phyloP scores from a whole-genome alignment of 2,113 vertebrate species.

The Chaenogobius annularis region DNA sequence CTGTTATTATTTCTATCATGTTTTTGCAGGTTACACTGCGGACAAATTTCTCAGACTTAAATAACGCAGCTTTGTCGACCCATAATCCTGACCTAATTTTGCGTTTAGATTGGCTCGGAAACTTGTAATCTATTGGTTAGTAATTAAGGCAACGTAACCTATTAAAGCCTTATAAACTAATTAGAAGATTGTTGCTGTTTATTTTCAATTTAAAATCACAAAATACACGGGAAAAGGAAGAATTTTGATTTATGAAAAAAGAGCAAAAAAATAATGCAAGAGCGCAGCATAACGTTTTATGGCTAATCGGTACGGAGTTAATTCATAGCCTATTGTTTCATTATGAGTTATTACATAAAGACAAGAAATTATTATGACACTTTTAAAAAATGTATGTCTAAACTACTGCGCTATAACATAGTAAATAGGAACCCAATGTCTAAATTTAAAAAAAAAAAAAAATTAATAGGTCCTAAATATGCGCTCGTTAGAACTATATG shows the following conservation, averaged over 20 bases:
- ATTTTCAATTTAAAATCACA: slow-evolving; percentile 62
- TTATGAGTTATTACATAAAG: slow-evolving; percentile 26
- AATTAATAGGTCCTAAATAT: neutral
- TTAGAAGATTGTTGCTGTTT: slow-evolving; percentile 73
- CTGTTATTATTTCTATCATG: slow-evolving; percentile 57
- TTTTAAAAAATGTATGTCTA: neutral
- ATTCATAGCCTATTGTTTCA: neutral
- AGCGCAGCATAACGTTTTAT: neutral
- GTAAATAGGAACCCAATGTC: neutral
- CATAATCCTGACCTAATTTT: slow-evolving; percentile 76
- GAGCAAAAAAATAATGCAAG: neutral
- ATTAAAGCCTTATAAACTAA: slow-evolving; percentile 73
- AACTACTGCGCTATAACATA: neutral
- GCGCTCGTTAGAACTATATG: neutral
- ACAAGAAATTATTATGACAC: neutral
- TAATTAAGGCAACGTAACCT: slow-evolving; percentile 70
- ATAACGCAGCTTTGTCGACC: slow-evolving; percentile 70
- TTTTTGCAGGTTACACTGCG: slow-evolving; percentile 39
- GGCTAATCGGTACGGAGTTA: neutral
- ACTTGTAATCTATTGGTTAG: slow-evolving; percentile 72
- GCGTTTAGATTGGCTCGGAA: slow-evolving; percentile 60
- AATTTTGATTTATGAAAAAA: neutral
- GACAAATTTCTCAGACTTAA: slow-evolving; percentile 67
- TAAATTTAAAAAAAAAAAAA: neutral
- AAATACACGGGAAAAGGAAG: slow-evolving; percentile 7